Evolutionary conservation across 2,113 vertebrate species (phyloP).

Genomic region (Callopanchax toddi): DNA sequence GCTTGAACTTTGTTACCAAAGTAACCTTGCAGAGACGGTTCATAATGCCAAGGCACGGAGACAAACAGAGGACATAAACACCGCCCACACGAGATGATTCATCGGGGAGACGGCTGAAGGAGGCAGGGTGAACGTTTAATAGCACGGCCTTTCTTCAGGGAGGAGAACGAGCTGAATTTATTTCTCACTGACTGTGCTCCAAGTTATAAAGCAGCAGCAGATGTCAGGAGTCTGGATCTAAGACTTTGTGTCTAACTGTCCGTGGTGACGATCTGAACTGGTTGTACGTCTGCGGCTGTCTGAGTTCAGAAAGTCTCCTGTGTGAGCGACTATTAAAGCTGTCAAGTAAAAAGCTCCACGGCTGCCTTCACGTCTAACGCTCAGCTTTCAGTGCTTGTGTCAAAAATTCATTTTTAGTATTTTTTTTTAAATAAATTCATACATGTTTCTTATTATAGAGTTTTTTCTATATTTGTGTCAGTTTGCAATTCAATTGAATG

Average conservation of each 20-base stretch:
- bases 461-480: not conserved
- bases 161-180: not conserved
- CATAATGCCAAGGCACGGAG: conserved; percentile 29
- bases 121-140: conserved; percentile 22
- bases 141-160: conserved; percentile 2
- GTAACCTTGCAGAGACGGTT: conserved; percentile 35
- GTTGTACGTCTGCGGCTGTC: conserved; percentile 8
- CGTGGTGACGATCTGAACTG: not conserved
- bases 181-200: not conserved
- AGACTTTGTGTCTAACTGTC: conserved; percentile 12
- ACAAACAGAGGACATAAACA: conserved; percentile 43
- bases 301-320: not conserved
- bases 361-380: too few species aligned
- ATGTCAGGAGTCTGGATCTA: conserved; percentile 18
- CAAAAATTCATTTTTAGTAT: not conserved
- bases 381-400: too few species aligned
- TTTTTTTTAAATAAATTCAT: too few species aligned
- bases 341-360: not conserved
- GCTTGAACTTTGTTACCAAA: conserved; percentile 49
- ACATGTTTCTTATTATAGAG: not conserved
- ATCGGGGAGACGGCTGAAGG: conserved; percentile 15
- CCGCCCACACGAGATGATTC: conserved; percentile 51
- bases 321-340: conserved; percentile 28
- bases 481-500: too few species aligned
- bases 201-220: conserved; percentile 2